These are phyloP conservation scores for Morbakka virulenta DNA, from an alignment of 30 jellyfish, hydroid and myxozoan species.

Conservation along the genomic window DNA sequence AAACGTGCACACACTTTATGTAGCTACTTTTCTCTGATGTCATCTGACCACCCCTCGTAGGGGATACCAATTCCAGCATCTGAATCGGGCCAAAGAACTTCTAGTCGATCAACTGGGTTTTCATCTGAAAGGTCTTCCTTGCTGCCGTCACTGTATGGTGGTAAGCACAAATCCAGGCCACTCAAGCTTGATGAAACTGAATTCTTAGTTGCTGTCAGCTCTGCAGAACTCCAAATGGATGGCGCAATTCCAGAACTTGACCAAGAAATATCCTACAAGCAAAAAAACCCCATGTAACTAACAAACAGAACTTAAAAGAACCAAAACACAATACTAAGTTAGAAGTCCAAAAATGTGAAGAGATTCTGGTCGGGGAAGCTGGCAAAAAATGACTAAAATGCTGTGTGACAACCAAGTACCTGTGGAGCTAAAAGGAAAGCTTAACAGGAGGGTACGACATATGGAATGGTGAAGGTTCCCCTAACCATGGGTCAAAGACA, in stretches of 20 bases:
- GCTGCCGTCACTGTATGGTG: conserved; percentile 44
- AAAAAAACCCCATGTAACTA: too few species aligned
- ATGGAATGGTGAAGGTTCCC: too few species aligned
- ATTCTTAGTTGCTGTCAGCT: conserved; percentile 57
- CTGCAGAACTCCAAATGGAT: conserved; percentile 92
- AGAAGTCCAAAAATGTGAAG: too few species aligned
- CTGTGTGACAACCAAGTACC: too few species aligned
- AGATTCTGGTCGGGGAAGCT: too few species aligned
- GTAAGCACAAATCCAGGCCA: conserved; percentile 92
- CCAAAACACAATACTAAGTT: too few species aligned
- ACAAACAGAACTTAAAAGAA: too few species aligned
- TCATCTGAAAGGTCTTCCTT: conserved; percentile 37
- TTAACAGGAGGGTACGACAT: too few species aligned
- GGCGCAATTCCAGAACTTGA: conserved; percentile 72
- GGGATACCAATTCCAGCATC: conserved; percentile 71
- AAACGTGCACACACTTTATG: too few species aligned
- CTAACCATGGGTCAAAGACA: too few species aligned
- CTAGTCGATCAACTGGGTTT: conserved; percentile 88
- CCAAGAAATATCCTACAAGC: conserved; percentile 39
- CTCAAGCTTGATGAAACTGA: conserved; percentile 78
- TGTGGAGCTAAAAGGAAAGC: too few species aligned
- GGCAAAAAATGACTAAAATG: too few species aligned
- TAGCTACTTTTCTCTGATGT: conserved; percentile 85
- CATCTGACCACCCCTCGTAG: conserved; percentile 98
- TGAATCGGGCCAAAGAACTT: conserved; percentile 82